A percentile compares a stretch with the other conserved stretches of the same genome.
phyloP scores from a whole-genome alignment of 2,888 invertebrate species.

The Lumbricus terrestris region DNA sequence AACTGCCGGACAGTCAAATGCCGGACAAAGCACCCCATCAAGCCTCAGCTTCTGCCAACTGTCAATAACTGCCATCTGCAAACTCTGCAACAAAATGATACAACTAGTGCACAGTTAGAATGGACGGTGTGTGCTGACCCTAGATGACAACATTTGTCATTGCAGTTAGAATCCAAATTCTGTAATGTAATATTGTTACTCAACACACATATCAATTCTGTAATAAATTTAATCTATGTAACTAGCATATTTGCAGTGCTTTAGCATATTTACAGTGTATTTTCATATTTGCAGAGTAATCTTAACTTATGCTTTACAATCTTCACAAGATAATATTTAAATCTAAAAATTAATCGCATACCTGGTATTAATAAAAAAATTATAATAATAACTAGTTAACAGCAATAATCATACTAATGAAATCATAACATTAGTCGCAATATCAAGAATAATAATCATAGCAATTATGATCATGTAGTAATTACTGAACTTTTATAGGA shows the following conservation, averaged over 20 bases:
- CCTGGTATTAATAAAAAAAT: no score
- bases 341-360: no score
- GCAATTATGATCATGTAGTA: background rate
- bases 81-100: background rate
- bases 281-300: no score
- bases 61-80: constrained; percentile 22
- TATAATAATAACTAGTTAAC: no score
- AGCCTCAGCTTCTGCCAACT: constrained; percentile 43
- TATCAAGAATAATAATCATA: background rate
- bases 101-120: background rate
- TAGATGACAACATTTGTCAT: background rate
- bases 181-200: background rate
- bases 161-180: background rate
- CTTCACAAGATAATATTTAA: no score
- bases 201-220: background rate
- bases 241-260: no score
- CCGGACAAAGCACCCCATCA: constrained; percentile 53
- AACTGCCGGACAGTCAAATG: constrained; percentile 46
- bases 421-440: no score
- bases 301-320: no score
- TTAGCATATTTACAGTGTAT: no score
- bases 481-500: no score
- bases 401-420: no score
- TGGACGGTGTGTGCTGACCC: background rate
- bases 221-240: no score